Conservation (phyloP, 1,140 invertebrate genomes). For the Chrysomallon squamiferum region DNA sequence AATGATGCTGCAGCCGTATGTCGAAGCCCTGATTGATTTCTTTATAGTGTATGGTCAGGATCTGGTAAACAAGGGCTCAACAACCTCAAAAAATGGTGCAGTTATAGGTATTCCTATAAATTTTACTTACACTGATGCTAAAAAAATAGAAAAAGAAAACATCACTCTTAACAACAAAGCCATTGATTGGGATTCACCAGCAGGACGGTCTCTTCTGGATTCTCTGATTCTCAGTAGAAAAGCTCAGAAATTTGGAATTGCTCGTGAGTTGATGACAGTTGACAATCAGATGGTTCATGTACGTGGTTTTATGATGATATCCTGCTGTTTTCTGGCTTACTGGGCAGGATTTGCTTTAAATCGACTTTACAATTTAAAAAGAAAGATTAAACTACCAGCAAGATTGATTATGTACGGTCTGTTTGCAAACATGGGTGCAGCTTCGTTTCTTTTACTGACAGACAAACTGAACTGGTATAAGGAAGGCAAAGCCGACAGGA, state of each 20-base stretch:
- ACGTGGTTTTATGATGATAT: constrained; percentile 65
- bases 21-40: constrained; percentile 53
- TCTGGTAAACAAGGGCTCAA: constrained; percentile 67
- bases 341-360: constrained; percentile 66
- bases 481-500: constrained; percentile 71
- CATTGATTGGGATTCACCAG: constrained; percentile 70
- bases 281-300: constrained; percentile 63
- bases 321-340: constrained; percentile 64
- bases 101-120: constrained; percentile 73
- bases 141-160: constrained; percentile 65
- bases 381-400: constrained; percentile 61
- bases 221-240: constrained; percentile 75
- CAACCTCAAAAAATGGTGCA: constrained; percentile 63
- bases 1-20: constrained; percentile 5
- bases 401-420: constrained; percentile 69
- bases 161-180: constrained; percentile 33
- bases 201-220: constrained; percentile 70
- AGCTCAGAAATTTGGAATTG: constrained; percentile 80
- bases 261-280: constrained; percentile 70
- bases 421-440: constrained; percentile 68
- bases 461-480: constrained; percentile 70
- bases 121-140: constrained; percentile 66
- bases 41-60: constrained; percentile 74
- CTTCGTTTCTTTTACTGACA: constrained; percentile 71
- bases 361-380: constrained; percentile 67